These are phyloP conservation scores for Silurus aristotelis DNA, from an alignment of 2,797 vertebrate genomes.

Conservation along the genomic window DNA sequence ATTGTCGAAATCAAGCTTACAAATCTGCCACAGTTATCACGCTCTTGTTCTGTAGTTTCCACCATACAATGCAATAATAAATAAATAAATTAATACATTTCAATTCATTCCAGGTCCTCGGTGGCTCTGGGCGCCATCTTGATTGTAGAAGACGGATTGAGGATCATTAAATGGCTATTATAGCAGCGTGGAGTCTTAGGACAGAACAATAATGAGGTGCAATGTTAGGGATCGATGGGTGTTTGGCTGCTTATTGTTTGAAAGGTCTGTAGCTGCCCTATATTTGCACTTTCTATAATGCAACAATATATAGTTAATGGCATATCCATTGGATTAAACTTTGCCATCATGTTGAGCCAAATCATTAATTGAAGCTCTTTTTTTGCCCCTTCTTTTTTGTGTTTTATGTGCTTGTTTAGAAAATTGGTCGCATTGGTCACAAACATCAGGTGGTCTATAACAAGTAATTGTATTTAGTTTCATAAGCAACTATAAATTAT, in stretches of 20 bases:
- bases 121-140: constrained; percentile 52
- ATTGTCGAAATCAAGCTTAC: background rate
- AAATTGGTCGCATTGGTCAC: background rate
- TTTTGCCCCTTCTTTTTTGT: background rate
- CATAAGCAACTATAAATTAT: background rate
- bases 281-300: constrained; percentile 47
- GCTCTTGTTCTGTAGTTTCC: constrained; percentile 1
- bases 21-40: background rate
- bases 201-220: constrained; percentile 62
- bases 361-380: background rate
- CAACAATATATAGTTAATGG: constrained; percentile 2
- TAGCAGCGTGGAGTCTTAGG: constrained; percentile 55
- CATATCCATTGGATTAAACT: constrained; percentile 26
- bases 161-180: constrained; percentile 65
- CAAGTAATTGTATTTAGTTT: background rate
- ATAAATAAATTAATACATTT: constrained; percentile 30
- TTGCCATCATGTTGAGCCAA: constrained; percentile 16
- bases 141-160: constrained; percentile 63
- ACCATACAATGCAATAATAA: constrained; percentile 13
- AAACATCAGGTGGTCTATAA: background rate
- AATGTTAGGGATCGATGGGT: constrained; percentile 54
- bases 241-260: constrained; percentile 48
- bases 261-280: constrained; percentile 47
- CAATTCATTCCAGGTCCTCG: constrained; percentile 48
- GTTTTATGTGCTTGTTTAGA: background rate